A percentile compares a stretch with the other conserved stretches of the same genome.
phyloP scores from a whole-genome alignment of 1,140 invertebrate genomes.

The Sinonovacula constricta region DNA sequence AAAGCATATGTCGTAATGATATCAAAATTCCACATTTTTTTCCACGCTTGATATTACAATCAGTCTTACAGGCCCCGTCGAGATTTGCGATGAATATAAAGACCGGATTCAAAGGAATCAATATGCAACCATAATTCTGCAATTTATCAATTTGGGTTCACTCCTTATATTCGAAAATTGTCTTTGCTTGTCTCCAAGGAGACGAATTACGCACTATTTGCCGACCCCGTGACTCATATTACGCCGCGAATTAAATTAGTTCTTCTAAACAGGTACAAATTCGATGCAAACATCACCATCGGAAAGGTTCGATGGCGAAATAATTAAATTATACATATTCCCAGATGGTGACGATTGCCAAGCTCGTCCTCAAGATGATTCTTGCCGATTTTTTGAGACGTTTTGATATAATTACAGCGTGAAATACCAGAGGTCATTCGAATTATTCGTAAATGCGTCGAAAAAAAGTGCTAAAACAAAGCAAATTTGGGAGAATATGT shows the following conservation, averaged over 20 bases:
- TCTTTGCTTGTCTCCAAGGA: background rate
- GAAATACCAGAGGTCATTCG: background rate
- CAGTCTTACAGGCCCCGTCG: background rate
- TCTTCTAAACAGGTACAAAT: constrained; percentile 15
- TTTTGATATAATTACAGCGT: background rate
- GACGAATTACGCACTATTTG: constrained; percentile 11
- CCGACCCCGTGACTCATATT: constrained; percentile 18
- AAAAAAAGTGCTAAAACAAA: background rate
- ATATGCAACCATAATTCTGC: background rate
- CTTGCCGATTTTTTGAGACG: background rate
- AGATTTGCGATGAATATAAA: background rate
- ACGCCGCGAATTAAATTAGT: constrained; percentile 12
- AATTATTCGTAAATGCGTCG: background rate
- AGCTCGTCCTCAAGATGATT: background rate
- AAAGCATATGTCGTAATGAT: background rate
- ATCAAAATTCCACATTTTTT: background rate
- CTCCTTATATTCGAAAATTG: background rate
- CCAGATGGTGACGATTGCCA: background rate
- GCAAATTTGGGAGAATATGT: background rate
- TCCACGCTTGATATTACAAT: background rate
- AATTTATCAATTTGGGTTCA: background rate
- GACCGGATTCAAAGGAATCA: background rate
- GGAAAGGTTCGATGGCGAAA: constrained; percentile 1
- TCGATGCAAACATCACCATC: constrained; percentile 2
- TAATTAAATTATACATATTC: background rate